Percentiles rank a stretch among this genome's conserved stretches.
These are phyloP conservation scores for Corvus hawaiiensis DNA, from an alignment of 2,113 vertebrate genomes.

Conservation along the genomic window DNA sequence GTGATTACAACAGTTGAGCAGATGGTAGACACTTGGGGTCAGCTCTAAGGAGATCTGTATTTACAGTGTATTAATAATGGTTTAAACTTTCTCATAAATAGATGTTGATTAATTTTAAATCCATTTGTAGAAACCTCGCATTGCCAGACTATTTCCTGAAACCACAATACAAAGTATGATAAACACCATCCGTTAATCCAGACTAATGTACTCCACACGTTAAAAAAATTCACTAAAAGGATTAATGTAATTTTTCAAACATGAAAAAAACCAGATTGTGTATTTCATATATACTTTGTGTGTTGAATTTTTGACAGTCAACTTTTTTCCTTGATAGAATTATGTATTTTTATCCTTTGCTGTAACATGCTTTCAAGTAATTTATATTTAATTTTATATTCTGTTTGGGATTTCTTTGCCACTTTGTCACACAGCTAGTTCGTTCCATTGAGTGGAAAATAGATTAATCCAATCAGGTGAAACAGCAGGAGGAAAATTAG, in stretches of 20 bases:
- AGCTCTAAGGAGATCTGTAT: constrained; percentile 71
- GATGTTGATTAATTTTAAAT: constrained; percentile 82
- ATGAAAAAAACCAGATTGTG: constrained; percentile 39
- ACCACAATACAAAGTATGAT: constrained; percentile 72
- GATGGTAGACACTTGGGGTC: constrained; percentile 68
- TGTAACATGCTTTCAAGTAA: constrained; percentile 47
- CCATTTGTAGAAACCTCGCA: constrained; percentile 74
- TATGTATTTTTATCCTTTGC: constrained; percentile 51
- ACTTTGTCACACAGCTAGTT: constrained; percentile 16
- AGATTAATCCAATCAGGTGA: constrained; percentile 59
- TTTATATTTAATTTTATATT: constrained; percentile 61
- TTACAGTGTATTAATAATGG: constrained; percentile 83
- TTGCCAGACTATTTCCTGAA: constrained; percentile 79
- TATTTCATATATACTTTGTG: constrained; percentile 39
- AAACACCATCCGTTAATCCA: constrained; percentile 71
- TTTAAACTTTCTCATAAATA: constrained; percentile 83
- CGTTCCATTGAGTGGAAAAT: constrained; percentile 36
- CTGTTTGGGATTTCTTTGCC: constrained; percentile 48
- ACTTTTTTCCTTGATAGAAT: constrained; percentile 21
- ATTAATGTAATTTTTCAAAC: constrained; percentile 68
- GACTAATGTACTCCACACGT: constrained; percentile 69
- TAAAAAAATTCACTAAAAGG: constrained; percentile 65
- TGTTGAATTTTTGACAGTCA: constrained; percentile 49
- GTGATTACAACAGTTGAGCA: constrained; percentile 70
- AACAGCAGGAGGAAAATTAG: constrained; percentile 5